Percentiles rank a stretch among this genome's conserved stretches.
These are phyloP conservation scores for Ypsolopha scabrella DNA, from an alignment of 2,888 invertebrate species.

Conservation along the genomic window DNA sequence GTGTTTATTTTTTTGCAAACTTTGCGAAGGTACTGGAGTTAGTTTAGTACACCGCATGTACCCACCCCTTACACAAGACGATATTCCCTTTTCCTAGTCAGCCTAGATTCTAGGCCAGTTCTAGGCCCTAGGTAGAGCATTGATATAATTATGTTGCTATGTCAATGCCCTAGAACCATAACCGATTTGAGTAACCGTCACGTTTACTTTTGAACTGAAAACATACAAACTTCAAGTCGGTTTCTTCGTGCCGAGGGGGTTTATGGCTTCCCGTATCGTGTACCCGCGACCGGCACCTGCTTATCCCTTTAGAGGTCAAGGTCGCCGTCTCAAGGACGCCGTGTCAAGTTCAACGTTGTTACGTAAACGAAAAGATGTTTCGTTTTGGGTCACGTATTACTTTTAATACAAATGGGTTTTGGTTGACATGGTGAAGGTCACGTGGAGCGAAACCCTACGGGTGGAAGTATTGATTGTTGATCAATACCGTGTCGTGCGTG, in stretches of 20 bases:
- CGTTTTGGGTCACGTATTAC: not conserved
- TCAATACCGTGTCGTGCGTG: not conserved
- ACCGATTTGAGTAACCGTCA: no score
- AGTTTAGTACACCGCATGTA: no score
- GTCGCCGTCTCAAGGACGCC: slow-evolving; percentile 9
- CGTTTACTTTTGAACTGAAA: no score
- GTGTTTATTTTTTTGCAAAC: no score
- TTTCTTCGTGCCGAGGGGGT: slow-evolving; percentile 11
- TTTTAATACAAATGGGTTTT: not conserved
- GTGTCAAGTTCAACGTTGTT: not conserved
- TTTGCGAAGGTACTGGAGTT: no score
- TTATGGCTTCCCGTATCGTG: slow-evolving; percentile 34
- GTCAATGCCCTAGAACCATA: no score
- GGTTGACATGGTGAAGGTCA: not conserved
- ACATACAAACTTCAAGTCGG: not conserved
- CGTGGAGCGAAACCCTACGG: not conserved
- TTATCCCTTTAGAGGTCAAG: slow-evolving; percentile 22
- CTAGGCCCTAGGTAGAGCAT: not conserved
- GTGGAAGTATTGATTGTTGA: not conserved
- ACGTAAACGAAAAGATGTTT: not conserved
- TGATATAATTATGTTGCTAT: no score
- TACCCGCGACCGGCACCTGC: slow-evolving; percentile 13
- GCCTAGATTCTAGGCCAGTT: no score
- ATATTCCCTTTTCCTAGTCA: no score
- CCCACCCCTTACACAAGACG: no score